Evolutionary conservation across 1,140 invertebrate species (phyloP).

Genomic region (Macrocentrus cingulum): DNA sequence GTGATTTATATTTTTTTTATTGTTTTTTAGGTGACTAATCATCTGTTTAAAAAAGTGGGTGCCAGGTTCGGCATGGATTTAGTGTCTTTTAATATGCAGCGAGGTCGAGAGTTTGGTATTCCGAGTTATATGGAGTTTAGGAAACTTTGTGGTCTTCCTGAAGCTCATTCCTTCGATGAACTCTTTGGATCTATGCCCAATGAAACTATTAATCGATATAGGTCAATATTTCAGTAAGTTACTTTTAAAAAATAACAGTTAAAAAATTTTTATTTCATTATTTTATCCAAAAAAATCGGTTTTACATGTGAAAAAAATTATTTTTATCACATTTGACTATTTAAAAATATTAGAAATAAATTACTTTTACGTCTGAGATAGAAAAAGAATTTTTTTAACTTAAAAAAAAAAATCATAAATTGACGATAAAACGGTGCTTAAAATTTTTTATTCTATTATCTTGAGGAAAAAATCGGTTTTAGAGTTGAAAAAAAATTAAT

Average conservation of each 20-base stretch:
- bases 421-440: too few relatives aligned
- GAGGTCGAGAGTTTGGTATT: slow-evolving; percentile 88
- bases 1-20: too few relatives aligned
- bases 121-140: slow-evolving; percentile 91
- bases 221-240: slow-evolving; percentile 74
- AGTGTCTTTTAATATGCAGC: slow-evolving; percentile 92
- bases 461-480: too few relatives aligned
- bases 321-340: too few relatives aligned
- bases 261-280: not conserved
- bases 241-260: not conserved
- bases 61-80: slow-evolving; percentile 87
- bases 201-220: slow-evolving; percentile 78
- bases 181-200: slow-evolving; percentile 87
- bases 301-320: too few relatives aligned
- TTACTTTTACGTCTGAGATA: too few relatives aligned
- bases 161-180: slow-evolving; percentile 79
- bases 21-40: slow-evolving; percentile 72
- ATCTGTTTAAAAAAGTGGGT: slow-evolving; percentile 86
- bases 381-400: too few relatives aligned
- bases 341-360: too few relatives aligned
- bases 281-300: slow-evolving; percentile 8
- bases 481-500: too few relatives aligned
- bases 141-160: slow-evolving; percentile 86
- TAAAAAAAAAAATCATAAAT: too few relatives aligned
- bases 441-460: too few relatives aligned